Base-by-base conservation (phyloP, 2,888 invertebrate genomes). In the Philhelius pedissequus region DNA sequence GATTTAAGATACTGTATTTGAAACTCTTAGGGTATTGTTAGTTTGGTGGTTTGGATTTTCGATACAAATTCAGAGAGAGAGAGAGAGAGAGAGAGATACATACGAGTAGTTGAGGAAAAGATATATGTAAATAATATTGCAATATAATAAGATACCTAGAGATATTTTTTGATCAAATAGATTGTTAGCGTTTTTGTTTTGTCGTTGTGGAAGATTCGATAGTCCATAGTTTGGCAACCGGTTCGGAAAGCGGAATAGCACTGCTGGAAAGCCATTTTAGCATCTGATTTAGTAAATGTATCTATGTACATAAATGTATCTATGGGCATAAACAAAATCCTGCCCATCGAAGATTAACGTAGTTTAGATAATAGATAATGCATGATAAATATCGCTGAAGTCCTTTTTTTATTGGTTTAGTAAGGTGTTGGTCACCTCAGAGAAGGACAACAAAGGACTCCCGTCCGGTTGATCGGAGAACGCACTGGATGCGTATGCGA, bases 371-470 rank as follows among this genome's bases (percentile, higher is more conserved):
- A 40, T 54, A 30, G 18, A 11, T 50, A 35, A 15, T 22, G n/a
- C 45, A 11, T 11, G 20, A 20, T n/a, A n/a, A 45, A 20, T 45
- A 11, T 9, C 20, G 40, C 40, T 62, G 32, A 38, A 15, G 30
- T 38, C 9, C 22, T 25, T 13, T 38, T 18, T 13, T 89, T 92
- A 94, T 90, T 94, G 94, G 91, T 94, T 94, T 91, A 95, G 93
- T 89, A 95, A 91, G 88, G 95, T 94, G 92, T 95, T 95, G 89
- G 95, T 95, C 92, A 95, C 95, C 94, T 95, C 95, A 92, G 95
- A 94, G 93, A 95, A 95, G 92, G 95, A 95, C 92, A 95, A 89
- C 93, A 95, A 89, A 93, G 95, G 94, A 94, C 94, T 95, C 92
- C 94, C 93, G 93, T 93, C 93, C 91, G 92, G 91, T 89, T 93